phyloP scores from a whole-genome alignment of 2,113 vertebrate species.

The Elephas maximus region DNA sequence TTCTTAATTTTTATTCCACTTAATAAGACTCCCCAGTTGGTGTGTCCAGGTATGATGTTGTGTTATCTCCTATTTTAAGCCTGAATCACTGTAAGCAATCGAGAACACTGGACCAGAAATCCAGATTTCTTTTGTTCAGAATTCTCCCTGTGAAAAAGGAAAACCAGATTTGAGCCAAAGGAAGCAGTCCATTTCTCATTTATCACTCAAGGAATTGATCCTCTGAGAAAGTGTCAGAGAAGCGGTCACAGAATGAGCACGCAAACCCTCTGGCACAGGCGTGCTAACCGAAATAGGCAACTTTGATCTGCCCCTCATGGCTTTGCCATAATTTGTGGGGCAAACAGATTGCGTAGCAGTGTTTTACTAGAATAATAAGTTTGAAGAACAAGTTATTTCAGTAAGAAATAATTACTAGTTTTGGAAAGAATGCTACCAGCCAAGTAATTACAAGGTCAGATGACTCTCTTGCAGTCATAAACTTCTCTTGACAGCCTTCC shows the following conservation, averaged over 20 bases:
- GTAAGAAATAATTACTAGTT: neutral
- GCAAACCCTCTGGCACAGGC: neutral
- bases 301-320: neutral
- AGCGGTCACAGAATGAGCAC: neutral
- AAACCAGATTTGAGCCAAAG: neutral
- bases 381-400: conserved; percentile 21
- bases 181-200: neutral
- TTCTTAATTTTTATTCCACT: neutral
- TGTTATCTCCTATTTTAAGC: neutral
- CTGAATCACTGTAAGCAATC: neutral
- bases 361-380: neutral
- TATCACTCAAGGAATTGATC: neutral
- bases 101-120: neutral
- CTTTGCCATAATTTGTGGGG: neutral
- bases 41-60: neutral
- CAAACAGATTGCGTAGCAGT: neutral
- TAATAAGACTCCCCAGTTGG: neutral
- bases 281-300: neutral
- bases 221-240: neutral
- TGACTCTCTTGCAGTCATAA: neutral
- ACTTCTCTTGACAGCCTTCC: neutral
- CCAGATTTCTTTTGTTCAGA: neutral
- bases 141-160: neutral
- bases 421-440: neutral
- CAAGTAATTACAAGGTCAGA: neutral